Conservation (phyloP, 2,113 vertebrate species). For the Tretioscincus oriximinensis region DNA sequence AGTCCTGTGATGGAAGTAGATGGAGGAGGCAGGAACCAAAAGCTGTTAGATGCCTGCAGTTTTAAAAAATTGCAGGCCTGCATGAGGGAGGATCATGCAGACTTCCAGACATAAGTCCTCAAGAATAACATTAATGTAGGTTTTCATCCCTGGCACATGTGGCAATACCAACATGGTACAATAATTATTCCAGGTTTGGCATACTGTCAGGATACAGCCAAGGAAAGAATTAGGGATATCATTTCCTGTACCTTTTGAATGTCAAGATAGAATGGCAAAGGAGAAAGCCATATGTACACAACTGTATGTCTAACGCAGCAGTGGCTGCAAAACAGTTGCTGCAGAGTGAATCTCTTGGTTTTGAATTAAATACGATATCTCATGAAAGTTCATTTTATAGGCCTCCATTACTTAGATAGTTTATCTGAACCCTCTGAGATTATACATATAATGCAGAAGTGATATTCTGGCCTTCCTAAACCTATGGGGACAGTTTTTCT, state of each 20-base stretch:
- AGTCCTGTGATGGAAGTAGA: too few relatives aligned
- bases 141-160: too few relatives aligned
- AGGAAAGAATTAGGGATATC: background rate
- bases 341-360: background rate
- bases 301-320: too few relatives aligned
- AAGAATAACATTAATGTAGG: too few relatives aligned
- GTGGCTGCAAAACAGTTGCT: background rate
- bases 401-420: background rate
- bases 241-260: background rate
- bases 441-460: background rate
- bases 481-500: slow-evolving; percentile 7
- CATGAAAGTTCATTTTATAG: background rate
- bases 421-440: background rate
- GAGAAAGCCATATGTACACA: background rate
- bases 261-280: background rate
- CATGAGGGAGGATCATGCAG: too few relatives aligned
- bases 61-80: too few relatives aligned
- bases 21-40: too few relatives aligned
- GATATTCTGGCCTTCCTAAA: slow-evolving; percentile 2
- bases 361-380: background rate
- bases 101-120: too few relatives aligned
- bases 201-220: background rate
- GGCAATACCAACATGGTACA: too few relatives aligned
- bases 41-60: too few relatives aligned
- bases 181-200: too few relatives aligned